Evolutionary conservation across 1,140 invertebrate genomes (phyloP).

Genomic region (Pseudomyrmex concolor): DNA sequence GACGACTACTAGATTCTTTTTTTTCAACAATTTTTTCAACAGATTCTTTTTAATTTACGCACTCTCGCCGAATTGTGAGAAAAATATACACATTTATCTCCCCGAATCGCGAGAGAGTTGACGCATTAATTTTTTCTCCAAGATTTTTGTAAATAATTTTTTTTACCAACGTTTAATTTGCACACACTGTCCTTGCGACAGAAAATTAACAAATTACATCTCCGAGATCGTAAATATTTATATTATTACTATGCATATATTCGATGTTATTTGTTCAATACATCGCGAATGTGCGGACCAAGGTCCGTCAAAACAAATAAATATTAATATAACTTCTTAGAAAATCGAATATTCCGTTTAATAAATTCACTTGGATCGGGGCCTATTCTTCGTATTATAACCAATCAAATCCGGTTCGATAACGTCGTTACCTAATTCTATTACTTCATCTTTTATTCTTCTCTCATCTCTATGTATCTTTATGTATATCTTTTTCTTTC

Average conservation of each 20-base stretch:
- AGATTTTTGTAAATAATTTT: too few relatives aligned
- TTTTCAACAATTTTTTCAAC: not conserved
- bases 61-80: not conserved
- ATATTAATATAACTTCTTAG: slow-evolving; percentile 16
- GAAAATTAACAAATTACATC: not conserved
- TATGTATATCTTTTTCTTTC: too few relatives aligned
- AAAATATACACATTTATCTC: not conserved
- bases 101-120: too few relatives aligned
- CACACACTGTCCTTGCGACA: not conserved
- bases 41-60: not conserved
- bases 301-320: not conserved
- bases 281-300: not conserved
- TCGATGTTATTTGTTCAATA: not conserved
- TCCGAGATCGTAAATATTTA: not conserved
- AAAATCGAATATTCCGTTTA: slow-evolving; percentile 14
- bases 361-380: slow-evolving; percentile 17
- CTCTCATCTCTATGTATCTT: not conserved
- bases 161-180: too few relatives aligned
- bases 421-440: slow-evolving; percentile 19
- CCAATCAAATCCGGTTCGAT: not conserved
- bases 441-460: not conserved
- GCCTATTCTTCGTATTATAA: slow-evolving; percentile 42
- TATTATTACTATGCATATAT: not conserved
- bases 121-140: too few relatives aligned
- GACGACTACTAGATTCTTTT: too few relatives aligned